A percentile compares a stretch with the other conserved stretches of the same genome.
Conservation (phyloP, 2,797 vertebrate species). For the Pteronotus mesoamericanus region DNA sequence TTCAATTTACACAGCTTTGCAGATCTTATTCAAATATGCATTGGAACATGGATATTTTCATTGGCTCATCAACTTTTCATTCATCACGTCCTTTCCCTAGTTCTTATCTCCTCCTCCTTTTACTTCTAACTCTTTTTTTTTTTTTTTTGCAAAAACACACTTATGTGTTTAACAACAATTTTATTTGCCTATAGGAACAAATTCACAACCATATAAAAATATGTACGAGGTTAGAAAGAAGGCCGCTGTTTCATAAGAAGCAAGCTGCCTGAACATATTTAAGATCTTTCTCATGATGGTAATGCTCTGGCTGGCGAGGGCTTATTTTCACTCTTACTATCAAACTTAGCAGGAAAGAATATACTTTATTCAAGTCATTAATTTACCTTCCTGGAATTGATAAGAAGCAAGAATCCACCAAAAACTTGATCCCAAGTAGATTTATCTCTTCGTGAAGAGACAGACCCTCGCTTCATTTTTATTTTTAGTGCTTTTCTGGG, state of each 20-base stretch:
- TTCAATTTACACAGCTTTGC: neutral
- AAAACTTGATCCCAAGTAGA: slow-evolving; percentile 25
- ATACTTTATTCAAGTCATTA: neutral
- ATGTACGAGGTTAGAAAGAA: neutral
- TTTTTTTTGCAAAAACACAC: neutral
- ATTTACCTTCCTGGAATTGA: slow-evolving; percentile 34
- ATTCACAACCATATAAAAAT: neutral
- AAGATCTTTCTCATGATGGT: neutral
- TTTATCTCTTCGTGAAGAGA: slow-evolving; percentile 52
- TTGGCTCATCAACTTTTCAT: neutral
- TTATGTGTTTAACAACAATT: neutral
- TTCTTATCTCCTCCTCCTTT: neutral
- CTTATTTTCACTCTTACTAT: neutral
- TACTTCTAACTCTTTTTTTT: neutral
- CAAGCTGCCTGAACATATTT: neutral
- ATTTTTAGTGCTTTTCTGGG: slow-evolving; percentile 41
- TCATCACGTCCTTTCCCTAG: neutral
- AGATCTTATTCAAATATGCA: neutral
- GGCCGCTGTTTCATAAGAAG: neutral
- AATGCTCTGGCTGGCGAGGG: neutral
- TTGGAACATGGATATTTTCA: neutral
- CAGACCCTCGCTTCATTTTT: slow-evolving; percentile 50
- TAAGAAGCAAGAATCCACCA: neutral
- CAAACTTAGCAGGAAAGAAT: neutral
- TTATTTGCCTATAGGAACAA: slow-evolving; percentile 7